Evolutionary conservation across 2,797 vertebrate species (phyloP).

Genomic region (Lutjanus campechanus): DNA sequence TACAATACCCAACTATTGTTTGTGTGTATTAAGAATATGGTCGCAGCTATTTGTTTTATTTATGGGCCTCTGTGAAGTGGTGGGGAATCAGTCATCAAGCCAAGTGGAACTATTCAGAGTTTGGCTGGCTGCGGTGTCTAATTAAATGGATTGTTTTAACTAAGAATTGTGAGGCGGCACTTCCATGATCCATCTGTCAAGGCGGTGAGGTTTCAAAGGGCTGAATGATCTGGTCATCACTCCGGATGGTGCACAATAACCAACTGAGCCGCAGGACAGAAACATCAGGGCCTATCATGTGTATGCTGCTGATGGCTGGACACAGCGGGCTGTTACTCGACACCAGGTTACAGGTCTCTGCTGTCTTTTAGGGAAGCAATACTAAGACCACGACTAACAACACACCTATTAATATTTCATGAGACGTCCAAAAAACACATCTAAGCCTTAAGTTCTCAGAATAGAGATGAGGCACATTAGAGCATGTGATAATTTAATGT

Average conservation of each 20-base stretch:
- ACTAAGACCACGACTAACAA: constrained; percentile 22
- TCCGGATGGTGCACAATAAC: constrained; percentile 68
- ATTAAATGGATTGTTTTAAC: constrained; percentile 76
- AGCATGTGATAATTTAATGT: neutral
- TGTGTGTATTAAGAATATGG: constrained; percentile 44
- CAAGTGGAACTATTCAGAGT: constrained; percentile 46
- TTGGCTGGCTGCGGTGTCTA: constrained; percentile 50
- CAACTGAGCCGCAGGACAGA: constrained; percentile 50
- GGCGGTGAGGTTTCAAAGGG: constrained; percentile 44
- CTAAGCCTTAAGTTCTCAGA: neutral
- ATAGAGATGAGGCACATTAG: neutral
- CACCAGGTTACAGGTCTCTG: constrained; percentile 42
- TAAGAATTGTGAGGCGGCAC: constrained; percentile 37
- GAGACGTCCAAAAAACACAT: neutral
- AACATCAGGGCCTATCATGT: constrained; percentile 59
- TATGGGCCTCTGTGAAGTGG: constrained; percentile 22
- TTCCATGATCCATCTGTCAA: constrained; percentile 72
- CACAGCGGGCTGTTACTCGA: constrained; percentile 53
- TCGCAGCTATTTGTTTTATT: constrained; percentile 41
- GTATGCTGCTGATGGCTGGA: constrained; percentile 44
- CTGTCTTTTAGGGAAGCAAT: constrained; percentile 42
- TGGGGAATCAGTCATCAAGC: constrained; percentile 44
- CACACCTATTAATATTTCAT: constrained; percentile 31
- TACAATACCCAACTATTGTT: constrained; percentile 43
- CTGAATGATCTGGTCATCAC: constrained; percentile 37